Evolutionary conservation across 1,140 invertebrate species (phyloP).

Genomic region (Rhizoglyphus robini): DNA sequence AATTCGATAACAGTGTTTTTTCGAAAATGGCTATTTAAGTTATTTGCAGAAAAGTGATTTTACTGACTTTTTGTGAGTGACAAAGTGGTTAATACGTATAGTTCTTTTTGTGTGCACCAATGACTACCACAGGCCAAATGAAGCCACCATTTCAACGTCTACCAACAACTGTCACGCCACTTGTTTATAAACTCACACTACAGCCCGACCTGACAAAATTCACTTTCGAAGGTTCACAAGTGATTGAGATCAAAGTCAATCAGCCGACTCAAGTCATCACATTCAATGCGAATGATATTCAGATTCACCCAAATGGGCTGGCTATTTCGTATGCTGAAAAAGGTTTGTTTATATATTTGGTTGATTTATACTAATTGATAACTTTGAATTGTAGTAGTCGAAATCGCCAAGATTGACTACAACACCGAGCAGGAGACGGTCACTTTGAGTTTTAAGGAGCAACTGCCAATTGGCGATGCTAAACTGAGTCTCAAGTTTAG

Average conservation of each 20-base stretch:
- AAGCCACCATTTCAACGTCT: slow-evolving; percentile 41
- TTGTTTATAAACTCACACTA: slow-evolving; percentile 57
- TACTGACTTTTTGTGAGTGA: too few relatives aligned
- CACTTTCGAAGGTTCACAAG: slow-evolving; percentile 53
- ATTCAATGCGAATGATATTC: slow-evolving; percentile 42
- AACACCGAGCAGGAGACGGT: slow-evolving; percentile 45
- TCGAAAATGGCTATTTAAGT: too few relatives aligned
- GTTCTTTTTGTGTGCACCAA: too few relatives aligned
- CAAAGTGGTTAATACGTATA: too few relatives aligned
- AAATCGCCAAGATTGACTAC: slow-evolving; percentile 56
- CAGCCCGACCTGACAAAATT: slow-evolving; percentile 54
- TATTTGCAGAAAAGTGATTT: too few relatives aligned
- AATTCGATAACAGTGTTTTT: too few relatives aligned
- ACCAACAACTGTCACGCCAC: slow-evolving; percentile 48
- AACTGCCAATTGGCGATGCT: slow-evolving; percentile 33
- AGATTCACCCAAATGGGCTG: slow-evolving; percentile 11
- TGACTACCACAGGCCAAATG: too few relatives aligned
- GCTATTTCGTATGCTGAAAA: neutral
- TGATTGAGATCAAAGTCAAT: slow-evolving; percentile 43
- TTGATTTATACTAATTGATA: too few relatives aligned
- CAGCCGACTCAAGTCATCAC: slow-evolving; percentile 43
- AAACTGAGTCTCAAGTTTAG: slow-evolving; percentile 44
- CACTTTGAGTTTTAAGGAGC: slow-evolving; percentile 48
- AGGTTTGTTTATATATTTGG: too few relatives aligned
- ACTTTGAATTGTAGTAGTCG: slow-evolving; percentile 34